Evolutionary conservation across 2,888 invertebrate species (phyloP).

Genomic region (Tortricodes alternella): DNA sequence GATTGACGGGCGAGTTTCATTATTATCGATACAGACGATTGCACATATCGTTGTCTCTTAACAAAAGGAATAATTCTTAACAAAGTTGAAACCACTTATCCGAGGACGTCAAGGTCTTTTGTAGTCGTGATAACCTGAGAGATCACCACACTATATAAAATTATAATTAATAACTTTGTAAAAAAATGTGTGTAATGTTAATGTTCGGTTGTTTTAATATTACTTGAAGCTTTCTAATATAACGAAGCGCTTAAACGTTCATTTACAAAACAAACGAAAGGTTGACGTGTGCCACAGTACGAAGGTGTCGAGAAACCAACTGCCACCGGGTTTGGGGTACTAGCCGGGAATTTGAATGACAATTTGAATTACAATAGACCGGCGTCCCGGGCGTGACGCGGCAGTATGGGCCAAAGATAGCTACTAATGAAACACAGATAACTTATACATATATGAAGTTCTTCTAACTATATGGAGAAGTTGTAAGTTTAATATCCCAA

Average conservation of each 20-base stretch:
- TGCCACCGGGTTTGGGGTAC: constrained; percentile 70
- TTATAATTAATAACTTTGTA: no score
- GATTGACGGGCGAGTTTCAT: background rate
- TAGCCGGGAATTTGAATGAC: constrained; percentile 70
- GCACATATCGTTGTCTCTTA: background rate
- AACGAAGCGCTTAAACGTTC: background rate
- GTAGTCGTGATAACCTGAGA: background rate
- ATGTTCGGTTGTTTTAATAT: background rate
- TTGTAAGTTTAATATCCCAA: no score
- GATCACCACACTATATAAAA: no score
- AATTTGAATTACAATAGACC: constrained; percentile 74
- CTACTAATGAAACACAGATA: constrained; percentile 49
- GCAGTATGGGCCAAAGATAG: constrained; percentile 56
- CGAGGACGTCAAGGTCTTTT: constrained; percentile 1
- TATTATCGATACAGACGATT: constrained; percentile 8
- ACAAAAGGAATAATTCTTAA: constrained; percentile 1
- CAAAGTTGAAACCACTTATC: background rate
- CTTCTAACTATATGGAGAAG: no score
- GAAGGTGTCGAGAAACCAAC: constrained; percentile 73
- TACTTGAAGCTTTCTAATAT: background rate
- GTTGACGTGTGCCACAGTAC: constrained; percentile 37
- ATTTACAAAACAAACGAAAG: constrained; percentile 23
- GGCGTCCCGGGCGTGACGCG: constrained; percentile 72
- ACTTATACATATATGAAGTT: no score
- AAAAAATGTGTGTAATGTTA: no score